Evolutionary conservation across 2,888 invertebrate genomes (phyloP).

Genomic region (Rhyacophila evoluta): DNA sequence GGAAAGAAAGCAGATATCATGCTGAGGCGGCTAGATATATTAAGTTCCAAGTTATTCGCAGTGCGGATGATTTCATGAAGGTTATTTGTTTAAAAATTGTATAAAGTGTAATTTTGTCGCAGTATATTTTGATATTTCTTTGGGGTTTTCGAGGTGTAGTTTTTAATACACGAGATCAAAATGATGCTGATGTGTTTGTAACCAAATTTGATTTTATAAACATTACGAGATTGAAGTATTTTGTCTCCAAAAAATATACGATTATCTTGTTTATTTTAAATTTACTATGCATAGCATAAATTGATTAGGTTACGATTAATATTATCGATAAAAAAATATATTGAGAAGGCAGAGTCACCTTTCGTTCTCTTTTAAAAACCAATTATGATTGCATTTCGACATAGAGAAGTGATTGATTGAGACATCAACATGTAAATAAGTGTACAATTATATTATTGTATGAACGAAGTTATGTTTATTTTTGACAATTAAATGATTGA

Average conservation of each 20-base stretch:
- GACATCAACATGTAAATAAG: background rate
- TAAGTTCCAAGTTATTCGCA: background rate
- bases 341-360: slow-evolving; percentile 12
- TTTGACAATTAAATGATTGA: slow-evolving; percentile 15
- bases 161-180: slow-evolving; percentile 30
- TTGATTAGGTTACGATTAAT: slow-evolving; percentile 10
- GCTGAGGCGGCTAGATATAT: no score
- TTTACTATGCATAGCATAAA: slow-evolving; percentile 43
- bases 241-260: slow-evolving; percentile 39
- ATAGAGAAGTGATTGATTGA: slow-evolving; percentile 10
- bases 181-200: slow-evolving; percentile 23
- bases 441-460: slow-evolving; percentile 10
- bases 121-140: background rate
- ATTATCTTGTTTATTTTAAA: slow-evolving; percentile 36
- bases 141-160: background rate
- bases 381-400: slow-evolving; percentile 11
- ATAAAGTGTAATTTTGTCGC: background rate
- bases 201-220: slow-evolving; percentile 32
- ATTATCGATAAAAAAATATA: slow-evolving; percentile 8
- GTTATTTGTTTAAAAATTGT: background rate
- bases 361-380: slow-evolving; percentile 4
- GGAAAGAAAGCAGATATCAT: no score
- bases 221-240: slow-evolving; percentile 25
- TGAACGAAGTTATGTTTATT: slow-evolving; percentile 21
- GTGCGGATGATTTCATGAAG: background rate